Evolutionary conservation across 2,888 invertebrate species (phyloP), one percentile per base, ranked within the genome.

Genomic region (Cephus pulcher): DNA sequence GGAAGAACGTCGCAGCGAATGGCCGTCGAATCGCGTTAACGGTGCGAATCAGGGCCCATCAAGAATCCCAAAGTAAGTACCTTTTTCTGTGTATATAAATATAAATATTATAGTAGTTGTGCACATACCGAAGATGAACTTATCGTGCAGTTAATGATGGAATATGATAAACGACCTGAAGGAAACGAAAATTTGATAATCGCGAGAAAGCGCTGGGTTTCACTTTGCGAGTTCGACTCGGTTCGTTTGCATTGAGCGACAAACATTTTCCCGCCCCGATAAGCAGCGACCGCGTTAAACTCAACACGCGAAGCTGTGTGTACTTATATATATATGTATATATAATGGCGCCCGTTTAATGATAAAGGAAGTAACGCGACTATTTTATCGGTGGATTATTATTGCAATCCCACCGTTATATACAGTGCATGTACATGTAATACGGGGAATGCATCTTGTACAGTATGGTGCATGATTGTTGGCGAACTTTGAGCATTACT

Each of bases 311-410:
- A 15, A 40, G 15, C 11, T 33, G 30, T 30, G 70, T 70, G 30
- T 12, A 30, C 70, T 30, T 70, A 30, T 70, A 40, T 40, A 40
- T 40, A 40, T 40, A 4, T 40, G 40, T 40, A 1, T 15, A 33
- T 33, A 33, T 11, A 33, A 30, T 11, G 32, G 12, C 6, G 30
- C 33, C 70, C 70, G 70, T 70, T 70, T 70, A 70, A 70, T 70
- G 70, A 70, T 70, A 70, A 70, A 30, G 70, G 70, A 70, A 70
- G 70, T 33, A 70, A 70, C 30, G 70, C 70, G 30, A 30, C 12
- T 33, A 33, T 70, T 70, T 70, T 15, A 33, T 30, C 30, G 70
- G 12, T 40, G 15, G 6, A 33, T 70, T 70, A 70, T 70, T 70
- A 30, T 33, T 32, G 70, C 70, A 30, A 33, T 70, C 30, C 30